Evolutionary conservation across 2,888 invertebrate genomes (phyloP).

Genomic region (Uloborus plumipes): DNA sequence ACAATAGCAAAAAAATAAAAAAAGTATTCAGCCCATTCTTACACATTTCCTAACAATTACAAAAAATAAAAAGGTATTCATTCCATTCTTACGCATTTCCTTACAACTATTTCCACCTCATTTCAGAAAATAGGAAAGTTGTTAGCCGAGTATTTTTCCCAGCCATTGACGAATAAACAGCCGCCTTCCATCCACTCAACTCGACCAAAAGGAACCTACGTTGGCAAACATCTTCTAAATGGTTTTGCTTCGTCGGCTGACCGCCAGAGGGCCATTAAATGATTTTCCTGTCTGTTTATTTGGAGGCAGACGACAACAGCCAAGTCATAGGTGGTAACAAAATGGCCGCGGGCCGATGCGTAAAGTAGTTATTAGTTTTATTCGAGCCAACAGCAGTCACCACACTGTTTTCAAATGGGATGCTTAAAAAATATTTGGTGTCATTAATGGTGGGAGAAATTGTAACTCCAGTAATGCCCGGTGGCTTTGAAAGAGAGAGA

Average conservation of each 20-base stretch:
- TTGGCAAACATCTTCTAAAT: constrained; percentile 36
- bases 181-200: not conserved
- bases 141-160: constrained; percentile 22
- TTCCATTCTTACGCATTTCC: not conserved
- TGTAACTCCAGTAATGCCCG: too few species aligned
- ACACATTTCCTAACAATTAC: not conserved
- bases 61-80: not conserved
- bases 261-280: constrained; percentile 49
- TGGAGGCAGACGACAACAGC: constrained; percentile 5
- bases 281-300: constrained; percentile 45
- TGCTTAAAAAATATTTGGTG: too few species aligned
- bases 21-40: not conserved
- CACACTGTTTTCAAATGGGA: too few species aligned
- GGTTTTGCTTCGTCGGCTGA: constrained; percentile 21
- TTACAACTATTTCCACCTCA: constrained; percentile 11
- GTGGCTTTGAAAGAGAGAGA: too few species aligned
- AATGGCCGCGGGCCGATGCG: too few species aligned
- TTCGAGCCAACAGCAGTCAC: too few species aligned
- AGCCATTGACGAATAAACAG: constrained; percentile 13
- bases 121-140: constrained; percentile 12
- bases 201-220: constrained; percentile 1
- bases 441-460: too few species aligned
- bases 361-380: too few species aligned
- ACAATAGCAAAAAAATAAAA: not conserved
- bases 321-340: not conserved